phyloP scores from a whole-genome alignment of 2,113 vertebrate species.

The Dendropsophus ebraccatus region DNA sequence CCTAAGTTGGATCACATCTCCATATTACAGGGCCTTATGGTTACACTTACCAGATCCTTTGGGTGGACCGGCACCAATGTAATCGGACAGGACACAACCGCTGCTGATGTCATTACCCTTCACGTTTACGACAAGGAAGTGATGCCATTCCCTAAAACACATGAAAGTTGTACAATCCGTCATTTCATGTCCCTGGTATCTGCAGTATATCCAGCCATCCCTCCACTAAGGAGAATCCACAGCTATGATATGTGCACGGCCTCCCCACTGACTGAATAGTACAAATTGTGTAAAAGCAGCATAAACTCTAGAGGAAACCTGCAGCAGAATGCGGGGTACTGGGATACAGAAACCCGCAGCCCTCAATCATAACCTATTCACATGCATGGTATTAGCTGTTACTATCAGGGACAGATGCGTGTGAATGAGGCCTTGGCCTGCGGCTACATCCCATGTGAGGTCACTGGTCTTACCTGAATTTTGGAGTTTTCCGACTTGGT shows the following conservation, averaged over 20 bases:
- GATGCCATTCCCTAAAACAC: constrained; percentile 90
- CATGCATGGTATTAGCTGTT: no score
- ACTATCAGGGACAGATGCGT: no score
- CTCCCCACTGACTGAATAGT: no score
- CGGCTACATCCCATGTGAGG: no score
- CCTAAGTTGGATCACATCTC: no score
- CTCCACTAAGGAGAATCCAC: no score
- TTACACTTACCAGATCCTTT: constrained; percentile 84
- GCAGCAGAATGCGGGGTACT: background rate
- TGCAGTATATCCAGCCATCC: no score
- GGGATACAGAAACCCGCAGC: no score
- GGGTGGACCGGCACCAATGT: constrained; percentile 90
- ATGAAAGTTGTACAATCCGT: background rate
- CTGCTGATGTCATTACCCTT: constrained; percentile 86
- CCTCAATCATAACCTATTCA: no score
- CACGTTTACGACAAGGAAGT: constrained; percentile 95
- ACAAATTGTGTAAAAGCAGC: background rate
- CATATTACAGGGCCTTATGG: background rate
- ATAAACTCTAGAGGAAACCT: background rate
- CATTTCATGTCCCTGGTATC: no score
- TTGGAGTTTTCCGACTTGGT: constrained; percentile 90
- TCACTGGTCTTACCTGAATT: constrained; percentile 79
- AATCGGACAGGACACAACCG: constrained; percentile 88
- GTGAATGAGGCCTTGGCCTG: background rate
- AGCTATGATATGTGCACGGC: no score